Percentiles rank a stretch among this genome's conserved stretches.
Conservation (phyloP, 2,888 invertebrate genomes). For the Eueremaeus valkanovi region DNA sequence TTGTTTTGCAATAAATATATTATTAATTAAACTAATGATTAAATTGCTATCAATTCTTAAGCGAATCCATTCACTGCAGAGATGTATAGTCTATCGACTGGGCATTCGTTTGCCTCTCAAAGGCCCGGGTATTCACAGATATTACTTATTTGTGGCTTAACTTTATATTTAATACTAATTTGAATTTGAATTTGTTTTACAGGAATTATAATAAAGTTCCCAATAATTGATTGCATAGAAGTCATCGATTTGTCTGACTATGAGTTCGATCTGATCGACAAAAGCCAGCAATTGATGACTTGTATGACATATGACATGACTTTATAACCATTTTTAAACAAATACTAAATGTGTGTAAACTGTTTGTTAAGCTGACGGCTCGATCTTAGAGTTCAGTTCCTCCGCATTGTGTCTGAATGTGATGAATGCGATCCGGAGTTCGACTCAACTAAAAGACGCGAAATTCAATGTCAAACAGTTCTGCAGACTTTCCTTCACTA, state of each 20-base stretch:
- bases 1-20: no score
- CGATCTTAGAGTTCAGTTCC: conserved; percentile 33
- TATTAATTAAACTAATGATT: no score
- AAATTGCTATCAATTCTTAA: no score
- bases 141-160: no score
- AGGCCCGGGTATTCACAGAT: conserved; percentile 39
- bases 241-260: conserved; percentile 38
- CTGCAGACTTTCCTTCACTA: conserved; percentile 34
- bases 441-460: conserved; percentile 40
- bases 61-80: conserved; percentile 39
- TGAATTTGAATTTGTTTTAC: neutral
- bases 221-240: conserved; percentile 41
- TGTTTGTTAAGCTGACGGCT: conserved; percentile 36
- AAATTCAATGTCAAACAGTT: conserved; percentile 40
- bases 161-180: no score
- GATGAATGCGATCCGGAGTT: conserved; percentile 35
- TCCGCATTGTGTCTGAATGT: conserved; percentile 31
- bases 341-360: neutral
- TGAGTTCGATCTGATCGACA: conserved; percentile 23
- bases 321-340: neutral
- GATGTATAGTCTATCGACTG: conserved; percentile 40
- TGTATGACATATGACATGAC: neutral
- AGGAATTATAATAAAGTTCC: conserved; percentile 38
- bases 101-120: conserved; percentile 41
- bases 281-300: conserved; percentile 39